phyloP scores from a whole-genome alignment of 2,113 vertebrate species.

The Deroptyus accipitrinus region DNA sequence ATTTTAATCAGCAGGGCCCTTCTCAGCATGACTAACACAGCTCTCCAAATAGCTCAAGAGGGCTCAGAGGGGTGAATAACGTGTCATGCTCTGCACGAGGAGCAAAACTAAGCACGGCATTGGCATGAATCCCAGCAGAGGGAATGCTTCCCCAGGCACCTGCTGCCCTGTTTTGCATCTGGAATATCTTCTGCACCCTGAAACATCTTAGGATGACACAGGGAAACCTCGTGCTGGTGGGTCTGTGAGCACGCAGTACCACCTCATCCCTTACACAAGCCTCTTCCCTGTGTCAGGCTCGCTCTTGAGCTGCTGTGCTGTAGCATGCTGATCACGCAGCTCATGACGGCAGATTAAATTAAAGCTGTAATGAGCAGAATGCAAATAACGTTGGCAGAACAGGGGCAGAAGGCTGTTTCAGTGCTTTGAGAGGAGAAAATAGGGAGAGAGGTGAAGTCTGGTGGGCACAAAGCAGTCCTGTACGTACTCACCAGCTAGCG shows the following conservation, averaged over 20 bases:
- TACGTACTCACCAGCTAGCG: conserved; percentile 86
- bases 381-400: conserved; percentile 25
- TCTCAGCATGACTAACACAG: neutral
- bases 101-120: neutral
- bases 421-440: neutral
- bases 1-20: conserved; percentile 3
- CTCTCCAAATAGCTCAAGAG: conserved; percentile 35
- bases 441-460: neutral
- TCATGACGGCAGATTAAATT: conserved; percentile 72
- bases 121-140: neutral
- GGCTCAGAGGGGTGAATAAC: neutral
- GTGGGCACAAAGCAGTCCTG: neutral
- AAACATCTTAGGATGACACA: neutral
- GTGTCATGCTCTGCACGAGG: neutral
- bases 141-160: neutral
- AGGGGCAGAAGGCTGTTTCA: neutral
- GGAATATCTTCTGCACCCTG: neutral
- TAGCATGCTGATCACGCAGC: conserved; percentile 60
- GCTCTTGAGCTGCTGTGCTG: conserved; percentile 14
- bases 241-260: neutral
- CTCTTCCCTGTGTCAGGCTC: neutral
- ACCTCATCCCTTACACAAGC: neutral
- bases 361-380: conserved; percentile 67
- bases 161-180: neutral
- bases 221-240: neutral